These are phyloP conservation scores for Dynastes tityus DNA, from an alignment of 2,888 invertebrate genomes.

Conservation along the genomic window DNA sequence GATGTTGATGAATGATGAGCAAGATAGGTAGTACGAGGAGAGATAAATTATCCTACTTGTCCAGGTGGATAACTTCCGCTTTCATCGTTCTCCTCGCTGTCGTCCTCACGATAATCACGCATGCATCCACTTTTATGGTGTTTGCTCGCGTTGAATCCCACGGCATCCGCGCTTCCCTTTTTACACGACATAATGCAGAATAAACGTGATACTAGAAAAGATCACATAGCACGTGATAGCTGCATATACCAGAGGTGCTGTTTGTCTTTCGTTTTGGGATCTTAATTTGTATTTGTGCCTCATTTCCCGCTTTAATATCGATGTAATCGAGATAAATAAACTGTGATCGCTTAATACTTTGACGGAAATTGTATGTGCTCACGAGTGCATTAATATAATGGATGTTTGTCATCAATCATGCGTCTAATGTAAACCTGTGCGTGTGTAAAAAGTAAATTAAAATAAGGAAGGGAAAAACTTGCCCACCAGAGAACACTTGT, in stretches of 20 bases:
- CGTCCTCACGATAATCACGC: conserved; percentile 3
- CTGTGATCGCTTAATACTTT: conserved; percentile 28
- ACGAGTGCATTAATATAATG: conserved; percentile 42
- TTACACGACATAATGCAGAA: conserved; percentile 13
- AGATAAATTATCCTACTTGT: conserved; percentile 51
- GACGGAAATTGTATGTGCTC: conserved; percentile 21
- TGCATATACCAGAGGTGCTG: background rate
- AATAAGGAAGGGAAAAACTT: conserved; percentile 31
- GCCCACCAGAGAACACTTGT: conserved; percentile 22
- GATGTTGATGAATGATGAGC: conserved; percentile 36
- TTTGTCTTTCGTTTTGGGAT: conserved; percentile 26
- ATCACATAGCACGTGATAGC: background rate
- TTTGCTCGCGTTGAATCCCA: background rate
- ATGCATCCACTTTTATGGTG: conserved; percentile 23
- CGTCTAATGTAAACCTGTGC: conserved; percentile 17
- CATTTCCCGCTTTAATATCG: conserved; percentile 19
- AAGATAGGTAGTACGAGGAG: conserved; percentile 13
- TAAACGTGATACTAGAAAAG: background rate
- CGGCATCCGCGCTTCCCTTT: background rate
- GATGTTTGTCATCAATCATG: conserved; percentile 45
- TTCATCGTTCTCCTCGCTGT: conserved; percentile 9
- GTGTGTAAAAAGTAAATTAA: conserved; percentile 38
- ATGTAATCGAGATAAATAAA: conserved; percentile 33
- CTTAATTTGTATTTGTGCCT: conserved; percentile 24
- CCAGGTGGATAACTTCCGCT: conserved; percentile 45